Percentiles rank a stretch among this genome's conserved stretches.
These are phyloP conservation scores for Tachyglossus aculeatus DNA, from an alignment of 2,797 vertebrate species.

Conservation along the genomic window DNA sequence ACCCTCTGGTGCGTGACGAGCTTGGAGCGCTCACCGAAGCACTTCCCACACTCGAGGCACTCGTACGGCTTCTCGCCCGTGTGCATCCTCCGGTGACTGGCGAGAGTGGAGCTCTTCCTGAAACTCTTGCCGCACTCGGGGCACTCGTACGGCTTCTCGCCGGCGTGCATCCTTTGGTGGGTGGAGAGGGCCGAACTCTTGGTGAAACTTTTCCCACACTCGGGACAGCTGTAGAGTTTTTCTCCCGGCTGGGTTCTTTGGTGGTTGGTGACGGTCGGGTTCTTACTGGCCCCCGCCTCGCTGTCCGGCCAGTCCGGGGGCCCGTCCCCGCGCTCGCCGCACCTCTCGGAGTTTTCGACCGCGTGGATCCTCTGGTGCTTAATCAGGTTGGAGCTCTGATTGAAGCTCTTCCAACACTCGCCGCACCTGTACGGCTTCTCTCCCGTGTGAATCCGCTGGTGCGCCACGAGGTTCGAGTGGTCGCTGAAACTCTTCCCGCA, in stretches of 20 bases:
- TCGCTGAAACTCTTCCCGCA: too few species aligned
- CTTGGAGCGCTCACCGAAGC: conserved; percentile 61
- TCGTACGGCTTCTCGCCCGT: conserved; percentile 46
- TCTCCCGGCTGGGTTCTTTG: conserved; percentile 24
- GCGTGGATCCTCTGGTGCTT: too few species aligned
- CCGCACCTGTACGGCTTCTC: too few species aligned
- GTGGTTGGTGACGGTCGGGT: not conserved
- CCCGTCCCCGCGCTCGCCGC: too few species aligned
- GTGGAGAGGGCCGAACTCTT: conserved; percentile 64
- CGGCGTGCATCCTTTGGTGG: conserved; percentile 67
- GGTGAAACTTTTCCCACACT: conserved; percentile 60
- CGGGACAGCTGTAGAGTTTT: not conserved
- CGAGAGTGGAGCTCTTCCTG: conserved; percentile 56
- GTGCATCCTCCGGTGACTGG: conserved; percentile 56
- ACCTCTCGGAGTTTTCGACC: too few species aligned
- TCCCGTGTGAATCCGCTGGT: too few species aligned
- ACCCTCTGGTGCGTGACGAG: conserved; percentile 61
- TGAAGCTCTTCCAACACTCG: too few species aligned
- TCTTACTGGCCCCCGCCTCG: too few species aligned
- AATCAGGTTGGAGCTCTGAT: too few species aligned
- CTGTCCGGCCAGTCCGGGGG: too few species aligned
- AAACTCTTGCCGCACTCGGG: conserved; percentile 58
- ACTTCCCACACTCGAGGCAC: conserved; percentile 50
- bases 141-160: conserved; percentile 58
- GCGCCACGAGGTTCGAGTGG: too few species aligned